Percentiles rank a stretch among this genome's conserved stretches.
Evolutionary conservation across 2,888 invertebrate genomes (phyloP).

Genomic region (Hemicrepidius hirtus): DNA sequence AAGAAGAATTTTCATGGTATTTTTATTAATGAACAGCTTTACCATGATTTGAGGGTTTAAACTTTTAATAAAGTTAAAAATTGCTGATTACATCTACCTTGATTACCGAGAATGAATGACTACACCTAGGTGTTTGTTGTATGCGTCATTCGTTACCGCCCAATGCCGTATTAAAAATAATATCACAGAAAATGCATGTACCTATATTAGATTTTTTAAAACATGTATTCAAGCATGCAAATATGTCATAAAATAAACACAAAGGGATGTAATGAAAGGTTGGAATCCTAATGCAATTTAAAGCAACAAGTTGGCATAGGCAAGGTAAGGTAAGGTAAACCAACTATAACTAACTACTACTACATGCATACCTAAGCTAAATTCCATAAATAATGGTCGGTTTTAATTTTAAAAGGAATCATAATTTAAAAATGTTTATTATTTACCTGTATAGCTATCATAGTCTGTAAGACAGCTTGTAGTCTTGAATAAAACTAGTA

Average conservation of each 20-base stretch:
- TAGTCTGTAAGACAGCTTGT: conserved; percentile 13
- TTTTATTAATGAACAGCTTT: not conserved
- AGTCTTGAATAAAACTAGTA: conserved; percentile 8
- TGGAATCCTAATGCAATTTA: conserved; percentile 1
- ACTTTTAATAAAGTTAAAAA: not conserved
- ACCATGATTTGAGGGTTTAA: not conserved
- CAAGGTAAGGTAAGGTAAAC: no score
- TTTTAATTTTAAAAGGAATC: no score
- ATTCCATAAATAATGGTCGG: no score
- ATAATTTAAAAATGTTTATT: no score
- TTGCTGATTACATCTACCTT: conserved; percentile 2
- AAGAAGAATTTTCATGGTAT: no score
- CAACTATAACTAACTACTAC: no score
- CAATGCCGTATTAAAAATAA: conserved; percentile 22
- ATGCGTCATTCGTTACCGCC: conserved; percentile 26
- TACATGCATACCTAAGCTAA: not conserved
- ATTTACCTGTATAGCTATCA: conserved; percentile 25
- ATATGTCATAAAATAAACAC: not conserved
- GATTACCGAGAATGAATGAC: conserved; percentile 28
- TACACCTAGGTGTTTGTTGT: conserved; percentile 18
- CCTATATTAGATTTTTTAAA: not conserved
- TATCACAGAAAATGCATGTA: conserved; percentile 12
- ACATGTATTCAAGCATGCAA: not conserved
- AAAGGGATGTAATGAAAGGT: no score
- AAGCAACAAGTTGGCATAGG: conserved; percentile 9